Evolutionary conservation across 1,140 invertebrate genomes (phyloP), one percentile per base, ranked within the genome.

Genomic region (Cyphomyrmex costatus): DNA sequence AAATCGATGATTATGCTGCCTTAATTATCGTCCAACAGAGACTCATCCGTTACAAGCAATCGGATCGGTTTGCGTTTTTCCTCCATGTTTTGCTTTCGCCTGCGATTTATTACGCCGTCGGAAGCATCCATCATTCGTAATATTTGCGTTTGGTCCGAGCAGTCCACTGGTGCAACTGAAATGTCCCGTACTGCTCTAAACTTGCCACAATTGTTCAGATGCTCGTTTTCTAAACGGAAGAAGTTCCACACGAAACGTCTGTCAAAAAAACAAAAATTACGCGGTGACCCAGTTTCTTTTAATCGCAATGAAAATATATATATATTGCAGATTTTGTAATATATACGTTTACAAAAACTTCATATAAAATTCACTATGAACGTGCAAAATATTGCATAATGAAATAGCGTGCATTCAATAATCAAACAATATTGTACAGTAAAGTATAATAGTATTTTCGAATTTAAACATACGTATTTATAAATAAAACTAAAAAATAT

Each of bases 141-240:
- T 68, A 99, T 98, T 89, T 98, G 96, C 6, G 96, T 97, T 95
- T 98, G 98, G 95, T 99, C 98, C 16, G 97, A 98, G 24, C 97
- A 97, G 95, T 99, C 98, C 10, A 99, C 96, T 0, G 99, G 99
- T 14, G 98, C 98, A 14, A 99, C 98, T 0, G 98, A 99, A 27
- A 99, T 99, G 93, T 99, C 99, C 49, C 99, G 95, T 0, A 99
- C 99, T 12, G 99, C 99, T 92, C 99, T 96, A 96, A 99, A 99
- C 95, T 99, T 98, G 93, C 99, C 99, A 96, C 99, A 99, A 95
- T 99, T 99, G 95, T 99, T 99, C 21, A 99, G 95, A 96, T 99
- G 99, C 93, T 99, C 99, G 95, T 99, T 99, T 95, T 99, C 99
- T 87, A 99, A 94, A 0, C 99, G 98, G 96, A 99, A 99, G 95